Percentiles rank a stretch among this genome's conserved stretches.
Conservation (phyloP, 2,888 invertebrate species). For the Galerucella calmariensis region DNA sequence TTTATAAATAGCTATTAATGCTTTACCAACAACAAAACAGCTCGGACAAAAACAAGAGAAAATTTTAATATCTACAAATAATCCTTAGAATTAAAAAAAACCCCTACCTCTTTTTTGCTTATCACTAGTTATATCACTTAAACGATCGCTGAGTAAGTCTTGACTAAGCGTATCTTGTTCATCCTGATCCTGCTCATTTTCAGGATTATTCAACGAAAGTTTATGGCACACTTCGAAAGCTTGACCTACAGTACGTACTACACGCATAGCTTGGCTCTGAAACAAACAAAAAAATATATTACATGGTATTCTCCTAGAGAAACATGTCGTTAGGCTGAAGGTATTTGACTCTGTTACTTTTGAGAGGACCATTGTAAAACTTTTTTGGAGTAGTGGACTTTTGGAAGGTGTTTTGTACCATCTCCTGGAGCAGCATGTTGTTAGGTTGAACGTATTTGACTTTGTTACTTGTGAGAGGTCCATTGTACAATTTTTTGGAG, state of each 20-base stretch:
- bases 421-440: too few relatives aligned
- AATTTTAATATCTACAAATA: too few relatives aligned
- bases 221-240: conserved; percentile 99
- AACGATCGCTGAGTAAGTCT: conserved; percentile 65
- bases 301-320: background rate
- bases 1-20: background rate
- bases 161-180: conserved; percentile 66
- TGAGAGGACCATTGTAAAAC: too few relatives aligned
- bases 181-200: conserved; percentile 66
- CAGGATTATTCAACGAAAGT: conserved; percentile 72
- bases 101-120: conserved; percentile 71
- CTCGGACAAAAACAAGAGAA: too few relatives aligned
- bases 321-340: too few relatives aligned
- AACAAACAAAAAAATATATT: conserved; percentile 45
- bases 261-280: conserved; percentile 98
- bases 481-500: too few relatives aligned
- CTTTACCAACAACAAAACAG: background rate
- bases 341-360: too few relatives aligned
- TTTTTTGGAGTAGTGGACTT: too few relatives aligned
- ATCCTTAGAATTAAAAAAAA: background rate
- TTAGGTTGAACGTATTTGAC: too few relatives aligned
- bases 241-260: conserved; percentile 98
- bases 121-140: conserved; percentile 66
- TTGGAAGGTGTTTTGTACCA: too few relatives aligned
- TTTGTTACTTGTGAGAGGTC: too few relatives aligned